Percentiles rank a stretch among this genome's conserved stretches.
Conservation (phyloP, 2,797 vertebrate genomes). For the Bovichtus diacanthus region DNA sequence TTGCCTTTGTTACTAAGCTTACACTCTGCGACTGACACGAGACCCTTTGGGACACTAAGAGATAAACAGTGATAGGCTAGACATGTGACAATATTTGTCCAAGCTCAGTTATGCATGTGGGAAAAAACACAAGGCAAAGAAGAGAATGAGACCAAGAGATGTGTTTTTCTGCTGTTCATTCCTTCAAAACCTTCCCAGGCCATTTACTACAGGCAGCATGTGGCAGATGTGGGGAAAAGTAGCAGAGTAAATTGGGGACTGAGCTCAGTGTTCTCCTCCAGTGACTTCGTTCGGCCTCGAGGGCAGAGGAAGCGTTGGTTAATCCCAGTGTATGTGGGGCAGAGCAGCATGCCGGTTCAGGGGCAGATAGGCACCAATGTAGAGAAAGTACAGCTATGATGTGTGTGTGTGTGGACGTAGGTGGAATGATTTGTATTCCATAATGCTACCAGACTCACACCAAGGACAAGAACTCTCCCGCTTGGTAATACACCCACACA, state of each 20-base stretch:
- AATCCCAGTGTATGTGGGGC: conserved; percentile 39
- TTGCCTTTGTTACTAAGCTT: conserved; percentile 44
- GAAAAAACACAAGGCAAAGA: neutral
- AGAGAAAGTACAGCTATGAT: conserved; percentile 15
- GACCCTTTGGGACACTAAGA: neutral
- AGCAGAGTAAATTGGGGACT: conserved; percentile 61
- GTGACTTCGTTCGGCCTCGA: conserved; percentile 47
- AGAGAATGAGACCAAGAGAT: conserved; percentile 6
- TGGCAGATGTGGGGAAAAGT: conserved; percentile 39
- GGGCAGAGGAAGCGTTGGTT: conserved; percentile 52
- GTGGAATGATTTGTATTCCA: conserved; percentile 52
- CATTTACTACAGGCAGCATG: conserved; percentile 42
- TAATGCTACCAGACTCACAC: conserved; percentile 16
- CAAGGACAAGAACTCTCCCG: conserved; percentile 27
- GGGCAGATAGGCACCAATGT: conserved; percentile 20
- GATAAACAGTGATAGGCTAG: conserved; percentile 4
- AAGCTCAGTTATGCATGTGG: conserved; percentile 4
- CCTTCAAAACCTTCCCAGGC: conserved; percentile 19
- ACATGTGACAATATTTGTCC: conserved; percentile 15
- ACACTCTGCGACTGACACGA: conserved; percentile 9
- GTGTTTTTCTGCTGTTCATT: conserved; percentile 16
- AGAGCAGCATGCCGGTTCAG: conserved; percentile 21
- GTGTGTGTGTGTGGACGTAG: conserved; percentile 9
- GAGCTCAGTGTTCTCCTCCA: conserved; percentile 53
- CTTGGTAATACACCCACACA: neutral